Conservation (phyloP, 30 jellyfish, hydroid and myxozoan species). For the Nemopilema nomurai region DNA sequence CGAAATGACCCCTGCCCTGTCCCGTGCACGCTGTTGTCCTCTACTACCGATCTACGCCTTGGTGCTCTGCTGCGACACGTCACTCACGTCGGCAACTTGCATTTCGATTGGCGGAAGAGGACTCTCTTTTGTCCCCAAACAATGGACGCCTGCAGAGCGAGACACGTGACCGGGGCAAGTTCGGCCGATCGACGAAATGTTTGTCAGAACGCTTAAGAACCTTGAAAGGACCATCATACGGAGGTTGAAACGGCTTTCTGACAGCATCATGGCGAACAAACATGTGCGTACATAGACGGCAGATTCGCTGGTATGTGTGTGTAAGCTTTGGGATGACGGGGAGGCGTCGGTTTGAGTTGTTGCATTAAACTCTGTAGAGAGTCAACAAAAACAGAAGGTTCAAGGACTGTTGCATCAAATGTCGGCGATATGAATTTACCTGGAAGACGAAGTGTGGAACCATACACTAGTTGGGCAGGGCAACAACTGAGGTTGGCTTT, state of each 20-base stretch:
- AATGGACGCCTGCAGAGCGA: no score
- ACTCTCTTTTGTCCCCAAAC: no score
- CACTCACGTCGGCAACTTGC: no score
- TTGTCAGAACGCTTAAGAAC: conserved; percentile 13
- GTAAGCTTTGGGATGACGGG: not conserved
- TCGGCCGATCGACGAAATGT: no score
- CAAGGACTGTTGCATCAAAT: not conserved
- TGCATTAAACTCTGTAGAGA: not conserved
- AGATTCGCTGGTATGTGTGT: conserved; percentile 15
- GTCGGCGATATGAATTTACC: not conserved
- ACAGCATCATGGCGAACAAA: conserved; percentile 34
- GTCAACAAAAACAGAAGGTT: conserved; percentile 4
- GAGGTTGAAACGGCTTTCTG: conserved; percentile 25
- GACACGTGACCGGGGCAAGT: no score
- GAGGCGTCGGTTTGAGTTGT: conserved; percentile 5
- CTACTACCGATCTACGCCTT: no score
- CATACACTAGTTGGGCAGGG: conserved; percentile 14
- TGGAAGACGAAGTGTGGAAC: not conserved
- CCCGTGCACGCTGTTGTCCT: no score
- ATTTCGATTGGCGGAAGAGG: no score
- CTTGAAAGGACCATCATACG: conserved; percentile 30
- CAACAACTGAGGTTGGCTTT: not conserved
- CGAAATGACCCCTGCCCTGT: no score
- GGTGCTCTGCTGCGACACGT: no score
- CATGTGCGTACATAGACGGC: not conserved